These are phyloP conservation scores for Crotalus horridus DNA, from an alignment of 2,113 vertebrate genomes.

Conservation along the genomic window DNA sequence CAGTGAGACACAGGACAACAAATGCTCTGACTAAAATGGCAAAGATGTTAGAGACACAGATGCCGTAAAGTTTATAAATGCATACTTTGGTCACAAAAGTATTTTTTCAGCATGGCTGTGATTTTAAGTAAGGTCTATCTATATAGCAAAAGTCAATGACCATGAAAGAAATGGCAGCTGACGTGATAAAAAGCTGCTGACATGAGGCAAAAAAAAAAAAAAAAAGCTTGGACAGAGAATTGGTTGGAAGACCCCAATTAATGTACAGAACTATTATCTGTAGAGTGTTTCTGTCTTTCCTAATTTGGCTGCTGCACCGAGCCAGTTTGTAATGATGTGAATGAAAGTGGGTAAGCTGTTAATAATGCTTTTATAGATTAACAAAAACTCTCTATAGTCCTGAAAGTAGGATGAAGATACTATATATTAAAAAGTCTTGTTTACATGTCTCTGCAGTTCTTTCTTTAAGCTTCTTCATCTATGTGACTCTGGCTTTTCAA, in stretches of 20 bases:
- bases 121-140: neutral
- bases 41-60: neutral
- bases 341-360: neutral
- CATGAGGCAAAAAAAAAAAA: neutral
- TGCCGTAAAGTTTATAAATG: neutral
- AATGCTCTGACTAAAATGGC: too few species aligned
- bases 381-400: neutral
- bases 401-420: neutral
- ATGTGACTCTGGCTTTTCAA: neutral
- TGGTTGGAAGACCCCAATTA: neutral
- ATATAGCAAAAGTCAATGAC: neutral
- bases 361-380: neutral
- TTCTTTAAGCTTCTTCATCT: neutral
- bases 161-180: neutral
- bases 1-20: neutral
- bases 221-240: neutral
- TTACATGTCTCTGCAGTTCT: neutral
- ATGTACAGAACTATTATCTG: neutral
- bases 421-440: neutral
- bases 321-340: neutral
- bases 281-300: neutral
- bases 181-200: neutral
- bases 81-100: neutral
- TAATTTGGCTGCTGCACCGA: neutral
- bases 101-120: neutral